Percentiles rank a stretch among this genome's conserved stretches.
phyloP scores from a whole-genome alignment of 2,797 vertebrate species.

The Eleutherodactylus coqui region DNA sequence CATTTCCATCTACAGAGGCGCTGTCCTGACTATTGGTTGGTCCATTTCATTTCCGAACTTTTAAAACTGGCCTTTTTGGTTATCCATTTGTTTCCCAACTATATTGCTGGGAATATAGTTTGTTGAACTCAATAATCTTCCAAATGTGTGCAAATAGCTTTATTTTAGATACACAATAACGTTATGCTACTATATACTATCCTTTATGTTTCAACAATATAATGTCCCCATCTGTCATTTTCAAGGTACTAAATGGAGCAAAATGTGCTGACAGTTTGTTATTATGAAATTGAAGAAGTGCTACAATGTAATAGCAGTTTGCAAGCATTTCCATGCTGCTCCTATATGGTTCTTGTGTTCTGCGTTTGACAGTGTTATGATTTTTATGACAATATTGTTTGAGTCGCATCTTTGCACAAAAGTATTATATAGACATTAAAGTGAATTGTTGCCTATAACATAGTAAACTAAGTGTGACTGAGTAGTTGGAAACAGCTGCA shows the following conservation, averaged over 20 bases:
- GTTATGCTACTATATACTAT: not conserved
- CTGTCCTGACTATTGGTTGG: too few relatives aligned
- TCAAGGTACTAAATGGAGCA: slow-evolving; percentile 26
- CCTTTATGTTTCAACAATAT: not conserved
- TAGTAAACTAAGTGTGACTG: not conserved
- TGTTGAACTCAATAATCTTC: not conserved
- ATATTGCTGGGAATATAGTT: not conserved
- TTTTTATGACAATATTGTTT: slow-evolving; percentile 42
- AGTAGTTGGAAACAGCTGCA: slow-evolving; percentile 21
- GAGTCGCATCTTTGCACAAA: slow-evolving; percentile 42
- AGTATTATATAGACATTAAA: slow-evolving; percentile 45
- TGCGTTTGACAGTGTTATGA: slow-evolving; percentile 41
- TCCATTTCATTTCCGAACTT: too few relatives aligned
- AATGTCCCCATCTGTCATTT: slow-evolving; percentile 21
- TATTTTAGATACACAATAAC: not conserved
- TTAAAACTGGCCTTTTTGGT: not conserved
- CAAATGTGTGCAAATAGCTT: not conserved
- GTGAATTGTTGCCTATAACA: slow-evolving; percentile 47
- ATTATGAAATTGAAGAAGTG: slow-evolving; percentile 17
- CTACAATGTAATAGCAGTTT: slow-evolving; percentile 31
- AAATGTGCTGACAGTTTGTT: slow-evolving; percentile 15
- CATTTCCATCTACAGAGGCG: too few relatives aligned
- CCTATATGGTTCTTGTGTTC: slow-evolving; percentile 7
- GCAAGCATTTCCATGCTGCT: slow-evolving; percentile 12
- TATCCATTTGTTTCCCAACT: not conserved